These are phyloP conservation scores for Pseudochromis fuscus DNA, from an alignment of 2,797 vertebrate species.

Conservation along the genomic window DNA sequence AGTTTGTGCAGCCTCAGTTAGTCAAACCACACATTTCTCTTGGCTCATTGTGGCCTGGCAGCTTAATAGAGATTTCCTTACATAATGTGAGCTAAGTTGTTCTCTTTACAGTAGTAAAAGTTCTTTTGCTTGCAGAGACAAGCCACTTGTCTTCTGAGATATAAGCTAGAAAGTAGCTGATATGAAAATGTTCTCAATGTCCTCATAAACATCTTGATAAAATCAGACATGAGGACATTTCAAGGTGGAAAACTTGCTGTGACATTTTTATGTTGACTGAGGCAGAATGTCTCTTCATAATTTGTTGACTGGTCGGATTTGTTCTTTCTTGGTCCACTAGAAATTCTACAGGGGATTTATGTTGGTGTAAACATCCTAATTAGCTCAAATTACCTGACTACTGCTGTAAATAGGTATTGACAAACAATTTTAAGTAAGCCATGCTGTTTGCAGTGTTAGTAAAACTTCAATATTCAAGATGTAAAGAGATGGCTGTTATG, in stretches of 20 bases:
- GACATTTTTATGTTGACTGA: too few species aligned
- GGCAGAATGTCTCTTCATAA: not conserved
- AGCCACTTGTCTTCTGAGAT: not conserved
- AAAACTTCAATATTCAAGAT: too few species aligned
- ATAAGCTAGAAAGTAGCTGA: not conserved
- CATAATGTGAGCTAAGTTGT: not conserved
- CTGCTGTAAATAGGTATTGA: too few species aligned
- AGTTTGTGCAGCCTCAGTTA: not conserved
- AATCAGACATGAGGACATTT: not conserved
- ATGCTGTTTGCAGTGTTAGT: too few species aligned
- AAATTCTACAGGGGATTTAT: too few species aligned
- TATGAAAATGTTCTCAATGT: not conserved
- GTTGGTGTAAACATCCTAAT: too few species aligned
- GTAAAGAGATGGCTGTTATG: too few species aligned
- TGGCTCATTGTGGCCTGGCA: not conserved
- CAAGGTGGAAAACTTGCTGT: not conserved
- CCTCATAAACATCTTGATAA: not conserved
- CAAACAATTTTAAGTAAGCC: too few species aligned
- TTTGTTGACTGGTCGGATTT: not conserved
- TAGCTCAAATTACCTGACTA: too few species aligned
- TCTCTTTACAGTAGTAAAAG: not conserved
- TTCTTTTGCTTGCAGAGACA: constrained; percentile 2
- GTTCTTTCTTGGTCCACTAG: too few species aligned
- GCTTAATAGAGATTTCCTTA: constrained; percentile 19
- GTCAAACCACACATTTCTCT: constrained; percentile 15